These are phyloP conservation scores for Meloe dianella DNA, from an alignment of 2,888 invertebrate genomes.

Conservation along the genomic window DNA sequence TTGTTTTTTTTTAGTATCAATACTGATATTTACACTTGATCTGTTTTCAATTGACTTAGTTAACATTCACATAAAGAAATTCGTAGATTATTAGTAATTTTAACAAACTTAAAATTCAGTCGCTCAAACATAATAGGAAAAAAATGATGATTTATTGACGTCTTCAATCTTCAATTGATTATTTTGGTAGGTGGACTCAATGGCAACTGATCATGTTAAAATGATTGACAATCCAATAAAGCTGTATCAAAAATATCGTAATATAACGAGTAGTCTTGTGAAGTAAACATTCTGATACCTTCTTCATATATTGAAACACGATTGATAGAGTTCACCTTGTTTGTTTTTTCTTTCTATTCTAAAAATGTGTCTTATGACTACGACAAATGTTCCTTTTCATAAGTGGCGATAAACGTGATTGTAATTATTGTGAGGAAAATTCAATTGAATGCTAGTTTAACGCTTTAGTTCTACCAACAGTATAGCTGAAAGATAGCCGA, in stretches of 20 bases:
- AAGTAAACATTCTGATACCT: slow-evolving; percentile 44
- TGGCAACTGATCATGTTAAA: slow-evolving; percentile 40
- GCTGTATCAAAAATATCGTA: slow-evolving; percentile 45
- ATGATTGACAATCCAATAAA: slow-evolving; percentile 49
- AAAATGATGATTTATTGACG: slow-evolving; percentile 34
- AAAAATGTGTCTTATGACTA: too few species aligned
- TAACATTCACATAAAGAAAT: too few species aligned
- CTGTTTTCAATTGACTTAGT: too few species aligned
- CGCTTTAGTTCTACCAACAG: neutral
- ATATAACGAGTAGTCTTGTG: slow-evolving; percentile 46
- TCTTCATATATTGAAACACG: slow-evolving; percentile 14
- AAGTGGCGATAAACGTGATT: slow-evolving; percentile 13
- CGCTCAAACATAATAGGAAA: slow-evolving; percentile 24
- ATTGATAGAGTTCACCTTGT: slow-evolving; percentile 45
- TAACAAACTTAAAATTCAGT: neutral
- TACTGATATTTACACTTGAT: too few species aligned
- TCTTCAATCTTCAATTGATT: slow-evolving; percentile 25
- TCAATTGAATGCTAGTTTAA: neutral
- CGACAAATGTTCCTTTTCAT: too few species aligned
- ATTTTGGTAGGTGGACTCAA: too few species aligned
- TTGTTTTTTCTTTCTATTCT: too few species aligned
- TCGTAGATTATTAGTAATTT: neutral
- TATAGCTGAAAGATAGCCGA: neutral
- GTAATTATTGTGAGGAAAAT: neutral
- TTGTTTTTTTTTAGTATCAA: too few species aligned